These are phyloP conservation scores for Okapia johnstoni DNA, from an alignment of 2,113 vertebrate species.

Conservation along the genomic window DNA sequence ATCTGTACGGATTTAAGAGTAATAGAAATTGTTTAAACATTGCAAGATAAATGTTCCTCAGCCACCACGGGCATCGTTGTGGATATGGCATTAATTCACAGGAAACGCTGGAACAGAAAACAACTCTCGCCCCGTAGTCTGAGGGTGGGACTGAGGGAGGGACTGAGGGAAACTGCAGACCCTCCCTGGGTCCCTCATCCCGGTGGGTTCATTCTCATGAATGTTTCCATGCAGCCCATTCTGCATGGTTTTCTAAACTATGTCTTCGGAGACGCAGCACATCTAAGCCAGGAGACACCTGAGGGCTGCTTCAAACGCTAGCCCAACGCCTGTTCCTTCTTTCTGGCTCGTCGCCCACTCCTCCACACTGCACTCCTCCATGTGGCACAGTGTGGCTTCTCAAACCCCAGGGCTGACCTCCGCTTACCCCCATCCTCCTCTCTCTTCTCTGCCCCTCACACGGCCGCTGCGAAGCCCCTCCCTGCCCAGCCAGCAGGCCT, in stretches of 20 bases:
- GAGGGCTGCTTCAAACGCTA: rapidly evolving
- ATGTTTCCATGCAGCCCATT: rapidly evolving
- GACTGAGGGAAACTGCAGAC: not conserved
- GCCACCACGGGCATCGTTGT: rapidly evolving
- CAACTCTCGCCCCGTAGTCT: rapidly evolving
- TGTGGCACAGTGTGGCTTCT: rapidly evolving
- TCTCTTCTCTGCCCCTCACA: not conserved
- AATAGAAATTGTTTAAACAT: not conserved
- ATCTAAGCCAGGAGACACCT: not conserved
- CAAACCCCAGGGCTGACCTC: not conserved
- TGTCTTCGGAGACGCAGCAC: not conserved
- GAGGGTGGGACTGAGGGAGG: not conserved
- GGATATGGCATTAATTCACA: not conserved
- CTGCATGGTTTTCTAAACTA: not conserved
- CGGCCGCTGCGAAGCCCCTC: not conserved
- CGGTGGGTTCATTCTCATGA: rapidly evolving
- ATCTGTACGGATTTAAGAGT: not conserved
- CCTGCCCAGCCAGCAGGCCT: not conserved
- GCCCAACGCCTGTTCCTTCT: rapidly evolving
- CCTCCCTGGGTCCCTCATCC: too few relatives aligned
- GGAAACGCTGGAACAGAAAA: not conserved
- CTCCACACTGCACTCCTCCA: not conserved
- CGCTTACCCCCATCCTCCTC: too few relatives aligned
- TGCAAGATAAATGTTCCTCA: not conserved
- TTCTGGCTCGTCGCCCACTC: not conserved